These are phyloP conservation scores for Sitodiplosis mosellana DNA, from an alignment of 1,140 invertebrate species.

Conservation along the genomic window DNA sequence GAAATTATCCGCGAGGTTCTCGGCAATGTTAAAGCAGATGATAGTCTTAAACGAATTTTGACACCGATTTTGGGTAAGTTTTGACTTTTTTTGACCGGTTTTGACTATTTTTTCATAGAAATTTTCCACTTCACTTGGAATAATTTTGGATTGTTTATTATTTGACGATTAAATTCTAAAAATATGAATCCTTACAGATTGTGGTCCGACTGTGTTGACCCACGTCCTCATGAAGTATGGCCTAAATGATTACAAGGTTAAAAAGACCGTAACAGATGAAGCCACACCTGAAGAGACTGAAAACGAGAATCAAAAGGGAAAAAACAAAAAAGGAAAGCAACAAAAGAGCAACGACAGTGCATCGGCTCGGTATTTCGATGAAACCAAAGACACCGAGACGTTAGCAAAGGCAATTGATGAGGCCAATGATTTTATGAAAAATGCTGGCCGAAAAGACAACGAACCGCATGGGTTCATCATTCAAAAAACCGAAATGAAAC, in stretches of 20 bases:
- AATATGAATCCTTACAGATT: too few relatives aligned
- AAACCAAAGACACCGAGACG: constrained; percentile 42
- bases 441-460: constrained; percentile 22
- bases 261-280: constrained; percentile 5
- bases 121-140: too few relatives aligned
- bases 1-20: constrained; percentile 34
- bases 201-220: constrained; percentile 78
- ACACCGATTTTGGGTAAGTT: constrained; percentile 54
- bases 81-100: neutral
- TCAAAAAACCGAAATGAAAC: constrained; percentile 63
- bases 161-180: too few relatives aligned
- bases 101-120: constrained; percentile 8
- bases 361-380: constrained; percentile 46
- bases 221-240: constrained; percentile 61
- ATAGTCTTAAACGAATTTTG: constrained; percentile 69
- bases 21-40: constrained; percentile 45
- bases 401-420: constrained; percentile 47
- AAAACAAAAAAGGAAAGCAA: constrained; percentile 16
- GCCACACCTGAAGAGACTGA: neutral
- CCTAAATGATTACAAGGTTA: constrained; percentile 37
- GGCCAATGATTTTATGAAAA: constrained; percentile 44
- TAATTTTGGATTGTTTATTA: too few relatives aligned
- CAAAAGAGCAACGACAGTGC: constrained; percentile 31
- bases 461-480: constrained; percentile 45
- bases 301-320: constrained; percentile 1